These are phyloP conservation scores for Poeciliopsis prolifica DNA, from an alignment of 2,113 vertebrate genomes.

Conservation along the genomic window DNA sequence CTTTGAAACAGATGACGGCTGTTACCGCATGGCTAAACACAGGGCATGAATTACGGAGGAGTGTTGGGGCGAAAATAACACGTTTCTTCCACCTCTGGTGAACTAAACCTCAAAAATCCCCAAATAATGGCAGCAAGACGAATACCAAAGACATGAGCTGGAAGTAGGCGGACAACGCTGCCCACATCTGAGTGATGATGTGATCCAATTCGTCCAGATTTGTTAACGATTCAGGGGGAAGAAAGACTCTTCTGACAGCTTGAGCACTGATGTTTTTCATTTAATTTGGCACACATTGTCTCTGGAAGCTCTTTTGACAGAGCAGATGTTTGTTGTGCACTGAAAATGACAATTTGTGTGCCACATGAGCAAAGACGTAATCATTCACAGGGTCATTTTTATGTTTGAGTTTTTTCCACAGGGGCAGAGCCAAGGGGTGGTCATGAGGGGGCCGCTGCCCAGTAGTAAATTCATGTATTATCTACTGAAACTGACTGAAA, in stretches of 20 bases:
- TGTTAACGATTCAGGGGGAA: neutral
- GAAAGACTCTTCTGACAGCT: neutral
- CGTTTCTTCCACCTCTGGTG: conserved; percentile 29
- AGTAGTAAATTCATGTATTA: neutral
- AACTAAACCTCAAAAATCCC: conserved; percentile 44
- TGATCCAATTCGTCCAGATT: neutral
- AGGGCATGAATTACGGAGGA: conserved; percentile 54
- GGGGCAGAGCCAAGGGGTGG: neutral
- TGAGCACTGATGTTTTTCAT: conserved; percentile 13
- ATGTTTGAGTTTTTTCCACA: neutral
- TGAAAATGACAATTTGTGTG: neutral
- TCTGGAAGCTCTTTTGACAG: neutral
- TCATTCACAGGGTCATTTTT: neutral
- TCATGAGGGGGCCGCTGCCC: neutral
- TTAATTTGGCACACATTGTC: conserved; percentile 10
- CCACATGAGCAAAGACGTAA: neutral
- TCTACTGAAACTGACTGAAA: neutral
- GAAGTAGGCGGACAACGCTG: conserved; percentile 9
- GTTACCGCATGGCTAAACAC: conserved; percentile 43
- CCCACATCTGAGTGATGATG: conserved; percentile 4
- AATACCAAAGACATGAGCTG: conserved; percentile 24
- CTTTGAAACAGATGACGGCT: conserved; percentile 59
- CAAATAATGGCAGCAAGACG: conserved; percentile 19
- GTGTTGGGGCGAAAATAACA: conserved; percentile 42
- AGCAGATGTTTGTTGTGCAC: conserved; percentile 13